Evolutionary conservation across 2,797 vertebrate species (phyloP), one percentile per base, ranked within the genome.

Genomic region (Enteromius afrohamiltoni): DNA sequence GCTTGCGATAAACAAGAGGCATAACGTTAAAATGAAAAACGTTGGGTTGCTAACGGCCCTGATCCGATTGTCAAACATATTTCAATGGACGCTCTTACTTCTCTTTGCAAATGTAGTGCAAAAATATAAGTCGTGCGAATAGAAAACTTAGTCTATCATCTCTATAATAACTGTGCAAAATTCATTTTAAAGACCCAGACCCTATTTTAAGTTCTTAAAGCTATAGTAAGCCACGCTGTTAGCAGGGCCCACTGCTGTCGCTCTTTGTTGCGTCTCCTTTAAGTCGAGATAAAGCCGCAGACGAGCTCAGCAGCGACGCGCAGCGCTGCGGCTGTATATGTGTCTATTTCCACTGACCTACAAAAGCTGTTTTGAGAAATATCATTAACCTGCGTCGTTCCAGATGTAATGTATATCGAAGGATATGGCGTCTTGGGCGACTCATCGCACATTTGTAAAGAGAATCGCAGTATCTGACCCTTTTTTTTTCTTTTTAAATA

Each of bases 261-360:
- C 88, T 91, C 93, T 95, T 95, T 95, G 94, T 95, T 91, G 94
- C 95, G 95, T 96, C 95, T 95, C 95, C 95, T 96, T 96, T 96
- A 96, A 96, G 92, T 92, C 90, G 91, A 94, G 92, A 92, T 91
- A 90, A 85, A 92, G 92, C 90, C 19, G 87, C 81, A 83, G 91
- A 47, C 31, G 53, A 74, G 77, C 74, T 84, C 84, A 37, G 42
- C 64, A 85, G 87, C 86, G 87, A 84, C 86, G 55, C 82, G 1
- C 53, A 80, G 83, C 37, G 86, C 40, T 8, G 23, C 64, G 83
- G 76, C 76, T 83, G 84, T 69, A 77, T 68, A 26, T 68, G 64
- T 26, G 49, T 1, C 21, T 19, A 3, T 2, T n/a, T 16, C 26
- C 70, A 8, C 60, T 31, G 62, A 80, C 17, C 13, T 75, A 55